Evolutionary conservation across 2,797 vertebrate species (phyloP), one percentile per base, ranked within the genome.

Genomic region (Fistularia commersonii): DNA sequence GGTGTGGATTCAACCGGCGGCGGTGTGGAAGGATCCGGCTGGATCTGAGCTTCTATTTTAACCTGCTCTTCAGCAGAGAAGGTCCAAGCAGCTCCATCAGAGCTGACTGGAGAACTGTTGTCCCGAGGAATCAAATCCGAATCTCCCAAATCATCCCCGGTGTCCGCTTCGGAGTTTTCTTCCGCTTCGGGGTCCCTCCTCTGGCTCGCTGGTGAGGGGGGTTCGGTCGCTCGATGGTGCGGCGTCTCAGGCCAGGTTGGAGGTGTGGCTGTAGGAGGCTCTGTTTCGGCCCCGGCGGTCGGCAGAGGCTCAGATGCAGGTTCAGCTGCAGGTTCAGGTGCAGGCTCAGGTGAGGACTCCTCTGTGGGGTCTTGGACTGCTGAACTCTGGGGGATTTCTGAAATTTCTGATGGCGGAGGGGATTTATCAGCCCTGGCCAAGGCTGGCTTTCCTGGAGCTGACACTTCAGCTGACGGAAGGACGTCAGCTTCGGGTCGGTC

Each of bases 151-250:
- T 42, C 2, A 13, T 48, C 46, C 50, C 40, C 58, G 54, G 58
- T 32, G 54, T 67, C 73, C 8, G 66, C 61, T 11, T 83, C 81
- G 1, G 64, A 76, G 70, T 72, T 81, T 55, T 88, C 86, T 64
- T 69, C 78, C 1, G 72, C 81, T 48, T 76, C 74, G 51, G 45
- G 78, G 48, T 52, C 68, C 51, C 13, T 15, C 0, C 11, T 0
- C 9, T 53, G 50, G 7, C 3, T 1, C 1, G 52, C 49, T 1
- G 44, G 69, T 3, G 48, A 41, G 8, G 48, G 46, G 3, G 46
- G 32, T 11, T 2, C 23, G 38, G 6, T 33, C n/a, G 6, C 31
- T 38, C 12, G 55, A 45, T 31, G 32, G 14, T 0, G 61, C 11
- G 35, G 39, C 13, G 32, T 54, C 14, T 52, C 64, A 11, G 61